Base-by-base conservation (phyloP, 2,888 invertebrate genomes). In the Augochlorella aurata region DNA sequence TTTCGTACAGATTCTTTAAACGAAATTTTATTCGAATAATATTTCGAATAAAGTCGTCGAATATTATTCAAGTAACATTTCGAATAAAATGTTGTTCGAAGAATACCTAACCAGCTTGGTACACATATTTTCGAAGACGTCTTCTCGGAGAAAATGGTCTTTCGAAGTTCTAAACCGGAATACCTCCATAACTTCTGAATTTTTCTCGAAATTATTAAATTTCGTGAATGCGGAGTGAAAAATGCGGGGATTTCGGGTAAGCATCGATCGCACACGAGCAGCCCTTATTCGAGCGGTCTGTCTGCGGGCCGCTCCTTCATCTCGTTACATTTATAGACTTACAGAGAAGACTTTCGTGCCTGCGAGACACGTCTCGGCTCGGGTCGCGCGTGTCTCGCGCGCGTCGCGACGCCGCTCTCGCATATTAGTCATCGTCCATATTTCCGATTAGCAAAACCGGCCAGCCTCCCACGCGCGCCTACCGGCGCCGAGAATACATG, bases 291-390 rank as follows among this genome's bases (percentile, higher is more conserved):
- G 66, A 70, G 72, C 67, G 73, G 72, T 73, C 77, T 79, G 79
- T 63, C 81, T 54, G 81, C 76, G 71, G 29, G 61, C 78, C 66
- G 74, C 79, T 85, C 74, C 78, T 75, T 77, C 83, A 84, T 86
- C 86, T 86, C 86, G 86, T 86, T 86, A 86, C 86, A 86, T 82
- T 86, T 86, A 86, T 86, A 86, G 86, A 86, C 85, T 84, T 84
- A 84, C 86, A 50, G 86, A 86, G 84, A 86, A 83, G 81, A 86
- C 44, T 79, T 77, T 85, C 80, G 79, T 68, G 74, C 67, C 12
- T 29, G n/a, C 47, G 74, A 52, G 83, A 72, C 81, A 76, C 66
- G 66, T 67, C 67, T 24, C 78, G 74, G 18, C 52, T 38, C 77
- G 70, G 71, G 81, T 78, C 77, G 54, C 77, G 74, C 85, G 69